Percentiles rank a stretch among this genome's conserved stretches.
These are phyloP conservation scores for Pyrgus malvae DNA, from an alignment of 2,888 invertebrate genomes.

Conservation along the genomic window DNA sequence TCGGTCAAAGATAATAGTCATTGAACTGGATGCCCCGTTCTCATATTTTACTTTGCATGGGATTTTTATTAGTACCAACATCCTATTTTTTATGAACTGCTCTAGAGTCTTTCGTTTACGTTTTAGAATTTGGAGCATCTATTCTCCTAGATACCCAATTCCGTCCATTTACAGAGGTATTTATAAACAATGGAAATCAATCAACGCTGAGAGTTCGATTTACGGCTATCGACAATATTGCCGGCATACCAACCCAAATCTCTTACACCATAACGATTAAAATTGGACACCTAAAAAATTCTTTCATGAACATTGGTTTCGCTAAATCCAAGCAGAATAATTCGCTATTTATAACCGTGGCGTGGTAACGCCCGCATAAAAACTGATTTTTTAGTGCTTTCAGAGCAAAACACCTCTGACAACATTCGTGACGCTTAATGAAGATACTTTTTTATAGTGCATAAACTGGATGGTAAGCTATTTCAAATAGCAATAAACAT, in stretches of 20 bases:
- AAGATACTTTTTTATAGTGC: conserved; percentile 13
- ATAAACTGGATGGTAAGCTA: conserved; percentile 12
- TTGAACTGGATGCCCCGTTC: too few species aligned
- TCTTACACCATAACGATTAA: conserved; percentile 15
- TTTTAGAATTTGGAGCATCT: background rate
- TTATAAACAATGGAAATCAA: conserved; percentile 34
- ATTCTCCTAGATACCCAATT: background rate
- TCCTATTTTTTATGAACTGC: too few species aligned
- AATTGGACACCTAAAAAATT: conserved; percentile 15
- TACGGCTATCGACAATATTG: conserved; percentile 8
- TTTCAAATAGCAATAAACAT: conserved; percentile 3
- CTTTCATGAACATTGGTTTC: conserved; percentile 14
- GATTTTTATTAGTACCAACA: too few species aligned
- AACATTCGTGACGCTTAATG: conserved; percentile 8
- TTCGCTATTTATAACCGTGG: conserved; percentile 18
- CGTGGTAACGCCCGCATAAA: conserved; percentile 26
- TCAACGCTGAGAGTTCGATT: conserved; percentile 8
- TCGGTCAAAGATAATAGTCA: too few species aligned
- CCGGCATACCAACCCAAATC: conserved; percentile 3
- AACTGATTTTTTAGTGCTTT: conserved; percentile 19
- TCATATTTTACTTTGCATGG: too few species aligned
- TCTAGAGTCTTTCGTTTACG: background rate
- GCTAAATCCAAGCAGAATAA: conserved; percentile 17
- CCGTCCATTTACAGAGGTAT: background rate
- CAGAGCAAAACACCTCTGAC: conserved; percentile 14